Percentiles rank a stretch among this genome's conserved stretches.
Evolutionary conservation across 2,888 invertebrate species (phyloP).

Genomic region (Flabesymbios commensalis): DNA sequence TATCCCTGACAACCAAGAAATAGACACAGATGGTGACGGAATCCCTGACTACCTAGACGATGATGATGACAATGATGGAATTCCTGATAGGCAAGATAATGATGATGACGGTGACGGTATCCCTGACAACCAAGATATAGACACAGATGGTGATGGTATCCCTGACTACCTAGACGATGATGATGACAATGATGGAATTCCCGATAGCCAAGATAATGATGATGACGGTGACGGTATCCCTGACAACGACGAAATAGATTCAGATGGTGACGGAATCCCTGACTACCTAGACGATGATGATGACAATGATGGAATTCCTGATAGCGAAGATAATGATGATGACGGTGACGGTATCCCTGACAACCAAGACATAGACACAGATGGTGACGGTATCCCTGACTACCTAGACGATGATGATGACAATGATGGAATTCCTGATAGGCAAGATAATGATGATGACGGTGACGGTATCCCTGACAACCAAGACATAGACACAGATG

Average conservation of each 20-base stretch:
- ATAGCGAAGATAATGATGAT: slow-evolving; percentile 29
- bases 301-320: slow-evolving; percentile 41
- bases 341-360: slow-evolving; percentile 39
- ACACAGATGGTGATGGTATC: not conserved
- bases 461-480: slow-evolving; percentile 14
- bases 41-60: slow-evolving; percentile 31
- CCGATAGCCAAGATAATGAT: slow-evolving; percentile 25
- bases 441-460: slow-evolving; percentile 33
- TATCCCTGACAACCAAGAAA: slow-evolving; percentile 46
- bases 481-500: slow-evolving; percentile 18
- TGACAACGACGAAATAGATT: slow-evolving; percentile 5
- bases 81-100: slow-evolving; percentile 30
- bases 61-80: slow-evolving; percentile 36
- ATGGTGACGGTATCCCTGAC: slow-evolving; percentile 44
- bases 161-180: slow-evolving; percentile 29
- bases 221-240: slow-evolving; percentile 28
- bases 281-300: slow-evolving; percentile 12
- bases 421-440: slow-evolving; percentile 47
- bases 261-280: slow-evolving; percentile 13
- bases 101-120: slow-evolving; percentile 37
- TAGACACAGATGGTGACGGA: slow-evolving; percentile 24
- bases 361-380: slow-evolving; percentile 38
- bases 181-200: slow-evolving; percentile 39
- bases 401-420: slow-evolving; percentile 21
- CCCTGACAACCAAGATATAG: slow-evolving; percentile 20